Conservation (phyloP, 2,888 invertebrate species). For the Mactromeris polynyma region DNA sequence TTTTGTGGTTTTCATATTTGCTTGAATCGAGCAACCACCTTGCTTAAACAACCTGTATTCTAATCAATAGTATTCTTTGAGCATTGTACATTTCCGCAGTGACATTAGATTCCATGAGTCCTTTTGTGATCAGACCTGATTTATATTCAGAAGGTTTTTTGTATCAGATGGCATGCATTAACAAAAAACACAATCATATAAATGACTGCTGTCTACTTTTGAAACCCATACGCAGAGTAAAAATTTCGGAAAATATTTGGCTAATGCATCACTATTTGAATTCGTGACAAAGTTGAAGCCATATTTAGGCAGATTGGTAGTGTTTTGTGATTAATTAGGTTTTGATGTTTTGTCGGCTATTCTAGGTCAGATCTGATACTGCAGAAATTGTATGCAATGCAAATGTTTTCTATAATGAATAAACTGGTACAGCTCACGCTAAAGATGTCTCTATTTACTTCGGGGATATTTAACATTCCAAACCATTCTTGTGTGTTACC, state of each 20-base stretch:
- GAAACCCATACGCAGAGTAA: neutral
- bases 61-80: no score
- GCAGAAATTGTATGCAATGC: constrained; percentile 24
- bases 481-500: neutral
- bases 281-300: neutral
- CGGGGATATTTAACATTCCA: neutral
- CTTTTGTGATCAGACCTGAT: neutral
- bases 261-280: constrained; percentile 14
- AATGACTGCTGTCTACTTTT: constrained; percentile 11
- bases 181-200: neutral
- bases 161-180: neutral
- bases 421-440: neutral
- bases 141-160: neutral
- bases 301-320: neutral
- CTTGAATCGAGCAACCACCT: no score
- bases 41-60: no score
- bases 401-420: constrained; percentile 5
- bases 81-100: neutral
- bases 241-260: neutral
- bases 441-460: neutral
- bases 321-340: constrained; percentile 23
- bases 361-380: constrained; percentile 35
- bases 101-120: neutral
- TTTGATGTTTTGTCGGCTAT: constrained; percentile 11
- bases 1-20: no score